Conservation (phyloP, 2,888 invertebrate species). For the Sminthurides aquaticus region DNA sequence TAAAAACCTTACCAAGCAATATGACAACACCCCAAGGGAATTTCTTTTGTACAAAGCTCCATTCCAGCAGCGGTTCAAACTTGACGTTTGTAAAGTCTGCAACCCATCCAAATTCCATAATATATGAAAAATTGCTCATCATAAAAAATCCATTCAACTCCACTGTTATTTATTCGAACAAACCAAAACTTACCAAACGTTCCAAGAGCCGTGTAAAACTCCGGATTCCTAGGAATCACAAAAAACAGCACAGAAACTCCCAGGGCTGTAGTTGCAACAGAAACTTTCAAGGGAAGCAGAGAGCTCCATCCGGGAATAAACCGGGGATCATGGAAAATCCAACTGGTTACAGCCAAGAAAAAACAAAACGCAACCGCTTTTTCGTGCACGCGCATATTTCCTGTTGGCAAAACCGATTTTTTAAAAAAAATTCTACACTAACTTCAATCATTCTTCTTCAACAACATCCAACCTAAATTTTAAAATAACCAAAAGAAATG, state of each 20-base stretch:
- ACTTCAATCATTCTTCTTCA: no score
- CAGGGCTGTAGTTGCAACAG: slow-evolving; percentile 53
- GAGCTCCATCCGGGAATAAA: slow-evolving; percentile 82
- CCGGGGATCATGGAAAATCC: slow-evolving; percentile 82
- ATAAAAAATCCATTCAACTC: no score
- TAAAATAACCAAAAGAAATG: no score
- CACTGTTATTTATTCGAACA: no score
- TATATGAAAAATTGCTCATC: background rate
- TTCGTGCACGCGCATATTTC: slow-evolving; percentile 71
- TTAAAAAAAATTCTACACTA: no score
- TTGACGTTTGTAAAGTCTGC: slow-evolving; percentile 16
- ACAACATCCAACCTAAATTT: no score
- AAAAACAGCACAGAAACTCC: slow-evolving; percentile 78
- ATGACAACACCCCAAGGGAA: slow-evolving; percentile 65
- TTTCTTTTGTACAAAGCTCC: slow-evolving; percentile 75
- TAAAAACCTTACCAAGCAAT: slow-evolving; percentile 28
- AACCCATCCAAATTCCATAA: background rate
- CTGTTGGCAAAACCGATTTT: slow-evolving; percentile 52
- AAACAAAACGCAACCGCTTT: slow-evolving; percentile 63
- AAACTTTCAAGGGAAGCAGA: slow-evolving; percentile 51
- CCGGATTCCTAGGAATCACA: slow-evolving; percentile 64
- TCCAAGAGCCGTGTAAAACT: slow-evolving; percentile 22
- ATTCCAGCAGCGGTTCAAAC: slow-evolving; percentile 46
- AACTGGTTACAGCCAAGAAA: slow-evolving; percentile 67
- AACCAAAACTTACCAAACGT: no score